Percentiles rank a stretch among this genome's conserved stretches.
These are phyloP conservation scores for Subanguina moxae DNA, from an alignment of 1,140 invertebrate species.

Conservation along the genomic window DNA sequence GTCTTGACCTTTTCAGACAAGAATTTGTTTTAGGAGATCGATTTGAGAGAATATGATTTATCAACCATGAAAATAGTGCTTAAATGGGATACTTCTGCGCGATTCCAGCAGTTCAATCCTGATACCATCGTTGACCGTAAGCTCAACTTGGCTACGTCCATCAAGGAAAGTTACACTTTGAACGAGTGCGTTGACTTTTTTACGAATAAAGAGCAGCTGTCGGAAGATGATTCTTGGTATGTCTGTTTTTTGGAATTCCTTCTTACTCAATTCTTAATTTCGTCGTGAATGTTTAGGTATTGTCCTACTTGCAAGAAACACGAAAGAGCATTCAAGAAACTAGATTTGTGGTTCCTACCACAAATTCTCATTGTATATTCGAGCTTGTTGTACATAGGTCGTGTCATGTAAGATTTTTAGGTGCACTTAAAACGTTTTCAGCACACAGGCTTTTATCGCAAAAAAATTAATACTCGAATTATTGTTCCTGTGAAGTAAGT, in stretches of 20 bases:
- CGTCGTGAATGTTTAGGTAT: slow-evolving; percentile 65
- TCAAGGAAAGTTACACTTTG: slow-evolving; percentile 49
- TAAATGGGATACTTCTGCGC: not conserved
- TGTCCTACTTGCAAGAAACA: slow-evolving; percentile 81
- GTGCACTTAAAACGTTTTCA: slow-evolving; percentile 34
- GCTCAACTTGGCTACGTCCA: slow-evolving; percentile 35
- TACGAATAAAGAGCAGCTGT: slow-evolving; percentile 50
- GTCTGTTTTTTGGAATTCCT: too few relatives aligned
- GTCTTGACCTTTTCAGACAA: not conserved
- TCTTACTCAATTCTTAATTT: too few relatives aligned
- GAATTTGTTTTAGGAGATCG: not conserved
- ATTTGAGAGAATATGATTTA: too few relatives aligned
- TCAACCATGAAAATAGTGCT: slow-evolving; percentile 5
- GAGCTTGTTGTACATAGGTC: not conserved
- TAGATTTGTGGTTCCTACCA: slow-evolving; percentile 81
- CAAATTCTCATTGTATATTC: slow-evolving; percentile 76
- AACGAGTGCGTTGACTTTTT: slow-evolving; percentile 55
- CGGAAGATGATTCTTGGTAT: slow-evolving; percentile 49
- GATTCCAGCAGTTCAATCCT: slow-evolving; percentile 12
- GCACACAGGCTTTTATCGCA: slow-evolving; percentile 69
- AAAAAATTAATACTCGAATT: slow-evolving; percentile 81
- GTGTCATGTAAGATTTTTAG: not conserved
- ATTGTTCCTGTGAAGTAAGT: slow-evolving; percentile 72
- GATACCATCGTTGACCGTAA: slow-evolving; percentile 39
- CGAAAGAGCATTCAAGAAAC: slow-evolving; percentile 79